A percentile compares a stretch with the other conserved stretches of the same genome.
Evolutionary conservation across 2,797 vertebrate species (phyloP).

Genomic region (Amblyraja radiata): DNA sequence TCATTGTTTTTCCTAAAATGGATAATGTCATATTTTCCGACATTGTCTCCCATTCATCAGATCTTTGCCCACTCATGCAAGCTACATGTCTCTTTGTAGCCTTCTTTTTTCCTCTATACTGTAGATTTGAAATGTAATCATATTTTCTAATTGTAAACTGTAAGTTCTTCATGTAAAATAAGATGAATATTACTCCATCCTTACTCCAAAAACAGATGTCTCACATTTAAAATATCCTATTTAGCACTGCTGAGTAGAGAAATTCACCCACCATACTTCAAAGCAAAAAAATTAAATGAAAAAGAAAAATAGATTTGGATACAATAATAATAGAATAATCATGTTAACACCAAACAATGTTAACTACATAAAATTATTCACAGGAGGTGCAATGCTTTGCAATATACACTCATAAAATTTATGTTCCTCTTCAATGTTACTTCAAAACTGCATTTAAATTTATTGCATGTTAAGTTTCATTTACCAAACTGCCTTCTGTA

Average conservation of each 20-base stretch:
- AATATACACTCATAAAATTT: neutral
- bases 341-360: neutral
- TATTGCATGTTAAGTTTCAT: neutral
- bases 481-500: neutral
- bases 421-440: neutral
- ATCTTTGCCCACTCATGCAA: too few relatives aligned
- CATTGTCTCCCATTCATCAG: too few relatives aligned
- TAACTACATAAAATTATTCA: neutral
- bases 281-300: neutral
- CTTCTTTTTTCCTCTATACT: too few relatives aligned
- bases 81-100: too few relatives aligned
- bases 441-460: conserved; percentile 24
- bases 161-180: neutral
- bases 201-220: neutral
- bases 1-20: too few relatives aligned
- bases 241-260: neutral
- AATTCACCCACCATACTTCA: neutral
- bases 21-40: too few relatives aligned
- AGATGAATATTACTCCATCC: neutral
- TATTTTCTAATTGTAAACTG: neutral
- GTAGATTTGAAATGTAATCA: too few relatives aligned
- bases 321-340: neutral
- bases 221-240: neutral
- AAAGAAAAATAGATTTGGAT: neutral
- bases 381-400: neutral